Conservation (phyloP, 2,888 invertebrate genomes). For the Oithona nana region DNA sequence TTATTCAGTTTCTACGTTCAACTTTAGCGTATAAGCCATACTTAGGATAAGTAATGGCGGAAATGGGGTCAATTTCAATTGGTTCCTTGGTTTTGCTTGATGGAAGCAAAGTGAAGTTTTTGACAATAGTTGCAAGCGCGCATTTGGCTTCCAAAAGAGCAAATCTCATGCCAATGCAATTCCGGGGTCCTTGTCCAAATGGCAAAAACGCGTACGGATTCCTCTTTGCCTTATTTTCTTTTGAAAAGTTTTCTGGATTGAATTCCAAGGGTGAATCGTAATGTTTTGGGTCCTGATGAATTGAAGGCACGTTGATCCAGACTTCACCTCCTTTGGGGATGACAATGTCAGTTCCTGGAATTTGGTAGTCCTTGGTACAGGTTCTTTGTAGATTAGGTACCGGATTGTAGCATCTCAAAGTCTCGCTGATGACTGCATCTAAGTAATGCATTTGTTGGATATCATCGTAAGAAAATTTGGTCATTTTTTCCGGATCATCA, state of each 20-base stretch:
- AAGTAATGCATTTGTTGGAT: background rate
- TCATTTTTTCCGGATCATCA: background rate
- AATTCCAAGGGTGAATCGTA: background rate
- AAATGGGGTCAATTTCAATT: background rate
- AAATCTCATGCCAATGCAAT: conserved; percentile 3
- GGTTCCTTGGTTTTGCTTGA: background rate
- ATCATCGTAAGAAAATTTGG: background rate
- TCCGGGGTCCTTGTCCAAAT: too few relatives aligned
- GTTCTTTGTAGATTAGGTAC: background rate
- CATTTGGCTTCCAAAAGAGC: background rate
- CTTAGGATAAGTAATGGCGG: background rate
- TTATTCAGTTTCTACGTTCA: background rate
- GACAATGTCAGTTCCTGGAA: background rate
- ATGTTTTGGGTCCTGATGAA: background rate
- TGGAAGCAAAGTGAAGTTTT: background rate
- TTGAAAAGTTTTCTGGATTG: background rate
- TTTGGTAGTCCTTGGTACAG: conserved; percentile 1
- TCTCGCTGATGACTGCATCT: background rate
- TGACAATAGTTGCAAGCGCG: background rate
- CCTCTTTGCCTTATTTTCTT: background rate
- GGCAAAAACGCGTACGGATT: background rate
- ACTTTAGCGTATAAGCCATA: background rate
- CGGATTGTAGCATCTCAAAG: background rate
- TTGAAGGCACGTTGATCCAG: background rate
- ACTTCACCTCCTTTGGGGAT: background rate